A percentile compares a stretch with the other conserved stretches of the same genome.
Evolutionary conservation across 2,888 invertebrate genomes (phyloP).

Genomic region (Strigamia maritima): DNA sequence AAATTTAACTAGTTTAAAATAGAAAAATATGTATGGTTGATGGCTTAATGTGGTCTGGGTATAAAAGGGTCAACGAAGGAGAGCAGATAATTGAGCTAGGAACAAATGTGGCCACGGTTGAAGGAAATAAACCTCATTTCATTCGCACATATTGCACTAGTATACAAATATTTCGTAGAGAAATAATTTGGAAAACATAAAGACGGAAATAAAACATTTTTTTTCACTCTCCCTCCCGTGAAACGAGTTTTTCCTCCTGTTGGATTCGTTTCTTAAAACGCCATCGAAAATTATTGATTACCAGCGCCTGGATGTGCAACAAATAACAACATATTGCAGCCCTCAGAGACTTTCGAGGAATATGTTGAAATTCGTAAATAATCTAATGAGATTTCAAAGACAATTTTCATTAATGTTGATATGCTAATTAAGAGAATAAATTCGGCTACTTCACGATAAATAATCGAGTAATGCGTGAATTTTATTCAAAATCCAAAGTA

Average conservation of each 20-base stretch:
- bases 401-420: too few species aligned
- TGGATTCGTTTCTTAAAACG: not conserved
- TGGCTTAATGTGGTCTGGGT: not conserved
- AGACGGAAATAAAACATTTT: conserved; percentile 18
- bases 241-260: conserved; percentile 1
- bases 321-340: not conserved
- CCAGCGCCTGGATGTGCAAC: not conserved
- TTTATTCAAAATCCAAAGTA: not conserved
- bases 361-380: too few species aligned
- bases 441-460: too few species aligned
- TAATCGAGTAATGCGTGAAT: not conserved
- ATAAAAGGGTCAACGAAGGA: conserved; percentile 18
- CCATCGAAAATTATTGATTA: not conserved
- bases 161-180: not conserved
- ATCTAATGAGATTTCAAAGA: too few species aligned
- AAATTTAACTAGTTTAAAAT: not conserved
- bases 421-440: too few species aligned
- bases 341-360: not conserved
- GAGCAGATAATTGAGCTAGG: conserved; percentile 7
- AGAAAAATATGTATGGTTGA: not conserved
- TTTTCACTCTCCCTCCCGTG: not conserved
- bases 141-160: not conserved
- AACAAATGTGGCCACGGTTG: conserved; percentile 20
- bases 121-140: conserved; percentile 7
- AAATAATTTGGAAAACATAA: not conserved